Evolutionary conservation across 1,140 invertebrate species (phyloP).

Genomic region (Aphelinus atriplicis): DNA sequence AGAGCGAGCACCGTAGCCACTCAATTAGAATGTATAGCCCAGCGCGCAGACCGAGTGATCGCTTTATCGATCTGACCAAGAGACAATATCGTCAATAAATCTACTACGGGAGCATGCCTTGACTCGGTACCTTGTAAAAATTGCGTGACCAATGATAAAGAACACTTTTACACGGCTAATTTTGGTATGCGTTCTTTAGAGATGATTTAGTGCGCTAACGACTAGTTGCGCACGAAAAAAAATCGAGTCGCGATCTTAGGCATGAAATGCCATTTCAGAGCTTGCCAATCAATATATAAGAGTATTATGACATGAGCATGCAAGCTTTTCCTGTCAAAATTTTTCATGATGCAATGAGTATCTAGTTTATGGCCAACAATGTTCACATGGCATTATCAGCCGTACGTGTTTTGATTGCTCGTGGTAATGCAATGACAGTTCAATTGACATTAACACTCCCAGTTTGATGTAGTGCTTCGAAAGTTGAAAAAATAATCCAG

Average conservation of each 20-base stretch:
- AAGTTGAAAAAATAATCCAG: too few species aligned
- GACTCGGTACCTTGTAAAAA: too few species aligned
- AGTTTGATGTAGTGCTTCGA: too few species aligned
- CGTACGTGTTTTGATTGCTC: slow-evolving; percentile 1
- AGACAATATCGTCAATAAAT: slow-evolving; percentile 26
- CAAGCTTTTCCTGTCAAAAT: not conserved
- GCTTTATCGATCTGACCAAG: not conserved
- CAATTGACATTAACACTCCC: too few species aligned
- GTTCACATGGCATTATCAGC: not conserved
- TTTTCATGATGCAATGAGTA: too few species aligned
- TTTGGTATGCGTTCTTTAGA: not conserved
- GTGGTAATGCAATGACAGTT: not conserved
- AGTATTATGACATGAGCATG: not conserved
- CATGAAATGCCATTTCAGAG: not conserved
- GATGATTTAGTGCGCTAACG: slow-evolving; percentile 11
- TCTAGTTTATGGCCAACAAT: too few species aligned
- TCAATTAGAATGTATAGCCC: not conserved
- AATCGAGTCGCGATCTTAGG: too few species aligned
- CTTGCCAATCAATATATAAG: not conserved
- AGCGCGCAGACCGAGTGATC: not conserved
- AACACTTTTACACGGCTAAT: not conserved
- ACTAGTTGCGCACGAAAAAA: too few species aligned
- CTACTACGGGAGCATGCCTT: not conserved
- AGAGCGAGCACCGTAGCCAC: not conserved
- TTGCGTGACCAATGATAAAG: too few species aligned